Evolutionary conservation across 2,113 vertebrate genomes (phyloP).

Genomic region (Bostrychus sinensis): DNA sequence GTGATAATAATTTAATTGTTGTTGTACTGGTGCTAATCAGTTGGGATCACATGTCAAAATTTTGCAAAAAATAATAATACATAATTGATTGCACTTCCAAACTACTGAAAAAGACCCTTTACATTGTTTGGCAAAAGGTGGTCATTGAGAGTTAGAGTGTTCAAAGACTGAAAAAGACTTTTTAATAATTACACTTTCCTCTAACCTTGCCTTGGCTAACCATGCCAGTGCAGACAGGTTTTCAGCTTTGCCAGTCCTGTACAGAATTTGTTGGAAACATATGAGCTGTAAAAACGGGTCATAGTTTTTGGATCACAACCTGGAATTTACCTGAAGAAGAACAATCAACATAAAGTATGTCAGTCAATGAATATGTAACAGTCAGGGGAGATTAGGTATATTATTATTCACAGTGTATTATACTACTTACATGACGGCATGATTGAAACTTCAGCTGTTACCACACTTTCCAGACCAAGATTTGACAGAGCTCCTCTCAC

Average conservation of each 20-base stretch:
- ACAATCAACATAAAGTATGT: background rate
- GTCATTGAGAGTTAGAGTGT: background rate
- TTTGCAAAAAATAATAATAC: background rate
- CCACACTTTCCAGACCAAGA: constrained; percentile 83
- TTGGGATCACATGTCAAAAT: background rate
- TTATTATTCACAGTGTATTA: constrained; percentile 26
- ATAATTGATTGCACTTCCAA: no score
- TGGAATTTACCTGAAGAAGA: constrained; percentile 83
- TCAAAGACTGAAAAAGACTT: constrained; percentile 1
- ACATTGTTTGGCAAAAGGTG: background rate
- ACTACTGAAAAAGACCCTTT: no score
- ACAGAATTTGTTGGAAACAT: constrained; percentile 10
- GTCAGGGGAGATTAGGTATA: background rate
- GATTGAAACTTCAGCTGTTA: constrained; percentile 83
- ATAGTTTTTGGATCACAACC: constrained; percentile 82
- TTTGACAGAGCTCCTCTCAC: constrained; percentile 84
- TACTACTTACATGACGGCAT: constrained; percentile 88
- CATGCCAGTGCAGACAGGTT: background rate
- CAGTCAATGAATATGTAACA: background rate
- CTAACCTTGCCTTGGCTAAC: background rate
- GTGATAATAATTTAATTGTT: no score
- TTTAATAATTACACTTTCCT: background rate
- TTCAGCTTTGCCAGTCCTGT: background rate
- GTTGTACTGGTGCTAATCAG: no score
- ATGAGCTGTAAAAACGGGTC: constrained; percentile 27